Conservation (phyloP, 2,113 vertebrate genomes). For the Erythrolamprus reginae region DNA sequence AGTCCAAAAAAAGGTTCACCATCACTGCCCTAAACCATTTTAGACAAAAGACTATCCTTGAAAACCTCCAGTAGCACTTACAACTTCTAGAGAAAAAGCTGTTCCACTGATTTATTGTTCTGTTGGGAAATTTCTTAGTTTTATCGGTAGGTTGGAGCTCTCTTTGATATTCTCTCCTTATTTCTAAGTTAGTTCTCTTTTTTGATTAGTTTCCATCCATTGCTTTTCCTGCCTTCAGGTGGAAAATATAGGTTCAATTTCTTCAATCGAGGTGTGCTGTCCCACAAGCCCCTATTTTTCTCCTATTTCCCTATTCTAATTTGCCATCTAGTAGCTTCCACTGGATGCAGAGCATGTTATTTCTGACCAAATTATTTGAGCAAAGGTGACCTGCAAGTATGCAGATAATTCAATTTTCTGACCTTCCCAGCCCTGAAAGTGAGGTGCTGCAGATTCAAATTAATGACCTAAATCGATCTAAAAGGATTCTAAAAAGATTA, state of each 20-base stretch:
- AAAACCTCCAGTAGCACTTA: neutral
- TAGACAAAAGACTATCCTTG: neutral
- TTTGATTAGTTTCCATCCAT: neutral
- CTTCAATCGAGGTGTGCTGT: neutral
- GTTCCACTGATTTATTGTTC: neutral
- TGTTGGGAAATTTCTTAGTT: neutral
- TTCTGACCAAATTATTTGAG: neutral
- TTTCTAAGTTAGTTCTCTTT: neutral
- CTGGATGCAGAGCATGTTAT: neutral
- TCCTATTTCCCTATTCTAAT: neutral
- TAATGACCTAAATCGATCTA: neutral
- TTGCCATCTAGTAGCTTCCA: neutral
- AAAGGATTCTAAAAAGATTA: neutral
- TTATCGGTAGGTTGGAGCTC: neutral
- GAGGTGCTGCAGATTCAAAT: neutral
- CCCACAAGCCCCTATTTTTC: neutral
- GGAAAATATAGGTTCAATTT: neutral
- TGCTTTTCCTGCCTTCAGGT: neutral
- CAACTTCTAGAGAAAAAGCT: neutral
- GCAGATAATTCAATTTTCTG: neutral
- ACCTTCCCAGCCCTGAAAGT: neutral
- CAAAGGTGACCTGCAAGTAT: neutral
- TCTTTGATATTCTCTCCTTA: neutral
- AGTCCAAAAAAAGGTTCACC: too few species aligned
- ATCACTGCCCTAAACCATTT: neutral